Percentiles rank a stretch among this genome's conserved stretches.
These are phyloP conservation scores for Betta splendens DNA, from an alignment of 2,797 vertebrate species.

Conservation along the genomic window DNA sequence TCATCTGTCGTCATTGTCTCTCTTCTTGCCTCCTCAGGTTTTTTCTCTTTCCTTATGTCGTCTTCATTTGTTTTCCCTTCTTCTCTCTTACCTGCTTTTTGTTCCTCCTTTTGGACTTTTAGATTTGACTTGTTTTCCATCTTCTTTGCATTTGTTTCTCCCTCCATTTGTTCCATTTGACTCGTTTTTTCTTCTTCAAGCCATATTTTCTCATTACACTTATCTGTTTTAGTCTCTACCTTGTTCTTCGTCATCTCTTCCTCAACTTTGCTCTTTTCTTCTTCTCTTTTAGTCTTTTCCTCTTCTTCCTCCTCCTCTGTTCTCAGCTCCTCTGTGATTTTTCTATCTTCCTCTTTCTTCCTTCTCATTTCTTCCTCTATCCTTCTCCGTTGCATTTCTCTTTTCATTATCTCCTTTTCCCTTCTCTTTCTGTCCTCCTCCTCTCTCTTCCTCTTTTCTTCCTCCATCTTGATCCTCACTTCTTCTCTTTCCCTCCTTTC, in stretches of 20 bases:
- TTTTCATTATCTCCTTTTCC: constrained; percentile 48
- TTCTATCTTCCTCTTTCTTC: background rate
- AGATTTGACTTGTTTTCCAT: too few relatives aligned
- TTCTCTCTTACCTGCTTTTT: background rate
- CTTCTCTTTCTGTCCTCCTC: constrained; percentile 69
- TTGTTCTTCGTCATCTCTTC: background rate
- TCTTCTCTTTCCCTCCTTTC: constrained; percentile 70
- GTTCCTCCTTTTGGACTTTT: background rate
- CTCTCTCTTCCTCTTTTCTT: constrained; percentile 52
- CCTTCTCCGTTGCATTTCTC: constrained; percentile 1
- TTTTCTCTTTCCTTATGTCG: background rate
- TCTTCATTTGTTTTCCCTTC: background rate
- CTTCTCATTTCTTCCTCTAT: constrained; percentile 13
- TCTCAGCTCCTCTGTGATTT: background rate
- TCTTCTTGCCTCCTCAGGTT: background rate
- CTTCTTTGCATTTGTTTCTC: background rate
- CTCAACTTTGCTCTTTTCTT: constrained; percentile 10
- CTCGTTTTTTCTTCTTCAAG: background rate
- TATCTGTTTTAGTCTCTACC: constrained; percentile 5
- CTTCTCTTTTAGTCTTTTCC: background rate
- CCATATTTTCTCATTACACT: background rate
- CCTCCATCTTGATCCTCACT: too few relatives aligned
- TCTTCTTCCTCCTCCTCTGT: constrained; percentile 3
- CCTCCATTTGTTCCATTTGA: constrained; percentile 4
- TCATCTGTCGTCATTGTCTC: background rate